These are phyloP conservation scores for Lepus oiostolus DNA, from an alignment of 2,797 vertebrate genomes.

Conservation along the genomic window DNA sequence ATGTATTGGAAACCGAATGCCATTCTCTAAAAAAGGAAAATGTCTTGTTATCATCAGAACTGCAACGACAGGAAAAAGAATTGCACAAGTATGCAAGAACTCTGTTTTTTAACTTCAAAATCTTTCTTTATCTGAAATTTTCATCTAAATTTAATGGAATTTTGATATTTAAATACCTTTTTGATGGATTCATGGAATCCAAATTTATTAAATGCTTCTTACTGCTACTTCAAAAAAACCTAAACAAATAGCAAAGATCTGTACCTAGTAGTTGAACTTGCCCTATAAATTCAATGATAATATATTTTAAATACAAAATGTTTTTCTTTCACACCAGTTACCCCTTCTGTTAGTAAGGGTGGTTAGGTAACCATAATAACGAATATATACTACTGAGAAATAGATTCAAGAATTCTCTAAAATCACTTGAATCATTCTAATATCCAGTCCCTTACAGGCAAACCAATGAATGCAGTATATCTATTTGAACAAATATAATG, in stretches of 20 bases:
- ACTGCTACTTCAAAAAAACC: neutral
- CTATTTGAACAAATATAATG: conserved; percentile 52
- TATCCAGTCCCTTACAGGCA: neutral
- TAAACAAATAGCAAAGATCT: conserved; percentile 22
- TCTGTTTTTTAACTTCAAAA: conserved; percentile 47
- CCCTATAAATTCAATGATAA: conserved; percentile 25
- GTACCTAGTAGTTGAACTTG: conserved; percentile 23
- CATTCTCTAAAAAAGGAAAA: conserved; percentile 93
- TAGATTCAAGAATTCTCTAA: conserved; percentile 31
- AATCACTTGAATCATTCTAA: conserved; percentile 60
- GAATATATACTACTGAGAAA: conserved; percentile 23
- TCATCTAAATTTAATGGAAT: conserved; percentile 64
- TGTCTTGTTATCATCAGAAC: conserved; percentile 91
- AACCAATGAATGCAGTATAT: conserved; percentile 24
- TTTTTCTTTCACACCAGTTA: conserved; percentile 3
- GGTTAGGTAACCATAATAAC: conserved; percentile 27
- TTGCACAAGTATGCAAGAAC: conserved; percentile 93
- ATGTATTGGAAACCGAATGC: conserved; percentile 93
- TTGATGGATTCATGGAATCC: neutral
- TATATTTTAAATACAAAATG: conserved; percentile 52
- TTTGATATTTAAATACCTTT: conserved; percentile 62
- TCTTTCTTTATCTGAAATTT: conserved; percentile 63
- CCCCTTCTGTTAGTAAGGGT: conserved; percentile 19
- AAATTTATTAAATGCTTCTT: neutral
- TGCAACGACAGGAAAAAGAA: conserved; percentile 93